A percentile compares a stretch with the other conserved stretches of the same genome.
These are phyloP conservation scores for Macrotrachela quadricornifera DNA, from an alignment of 1,140 invertebrate species.

Conservation along the genomic window DNA sequence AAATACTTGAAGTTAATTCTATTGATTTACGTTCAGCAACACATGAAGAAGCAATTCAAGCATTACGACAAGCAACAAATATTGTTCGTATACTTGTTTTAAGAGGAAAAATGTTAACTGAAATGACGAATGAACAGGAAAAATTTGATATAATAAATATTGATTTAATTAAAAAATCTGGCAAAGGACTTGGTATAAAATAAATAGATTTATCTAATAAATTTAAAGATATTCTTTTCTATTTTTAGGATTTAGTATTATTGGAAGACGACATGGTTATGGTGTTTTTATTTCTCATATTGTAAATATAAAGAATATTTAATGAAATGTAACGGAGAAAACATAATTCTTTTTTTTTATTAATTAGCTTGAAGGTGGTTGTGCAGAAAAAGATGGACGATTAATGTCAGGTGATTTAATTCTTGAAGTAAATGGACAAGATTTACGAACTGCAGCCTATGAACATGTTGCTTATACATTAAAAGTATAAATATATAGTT, in stretches of 20 bases:
- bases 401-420: constrained; percentile 79
- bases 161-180: constrained; percentile 69
- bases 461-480: constrained; percentile 47
- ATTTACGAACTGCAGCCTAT: constrained; percentile 54
- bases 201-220: too few relatives aligned
- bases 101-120: constrained; percentile 36
- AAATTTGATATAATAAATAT: constrained; percentile 63
- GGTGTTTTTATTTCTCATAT: constrained; percentile 85
- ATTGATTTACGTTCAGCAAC: constrained; percentile 1
- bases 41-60: constrained; percentile 38
- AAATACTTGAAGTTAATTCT: constrained; percentile 54
- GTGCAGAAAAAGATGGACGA: constrained; percentile 67
- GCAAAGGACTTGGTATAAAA: constrained; percentile 46
- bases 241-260: constrained; percentile 51
- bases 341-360: neutral
- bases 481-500: too few relatives aligned
- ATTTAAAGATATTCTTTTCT: too few relatives aligned
- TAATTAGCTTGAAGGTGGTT: constrained; percentile 48
- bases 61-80: constrained; percentile 34
- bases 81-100: constrained; percentile 68
- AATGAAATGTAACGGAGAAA: neutral
- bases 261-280: constrained; percentile 58
- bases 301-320: too few relatives aligned
- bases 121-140: constrained; percentile 29
- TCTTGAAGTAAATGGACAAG: constrained; percentile 62